These are phyloP conservation scores for Cottoperca gobio DNA, from an alignment of 2,797 vertebrate genomes.

Conservation along the genomic window DNA sequence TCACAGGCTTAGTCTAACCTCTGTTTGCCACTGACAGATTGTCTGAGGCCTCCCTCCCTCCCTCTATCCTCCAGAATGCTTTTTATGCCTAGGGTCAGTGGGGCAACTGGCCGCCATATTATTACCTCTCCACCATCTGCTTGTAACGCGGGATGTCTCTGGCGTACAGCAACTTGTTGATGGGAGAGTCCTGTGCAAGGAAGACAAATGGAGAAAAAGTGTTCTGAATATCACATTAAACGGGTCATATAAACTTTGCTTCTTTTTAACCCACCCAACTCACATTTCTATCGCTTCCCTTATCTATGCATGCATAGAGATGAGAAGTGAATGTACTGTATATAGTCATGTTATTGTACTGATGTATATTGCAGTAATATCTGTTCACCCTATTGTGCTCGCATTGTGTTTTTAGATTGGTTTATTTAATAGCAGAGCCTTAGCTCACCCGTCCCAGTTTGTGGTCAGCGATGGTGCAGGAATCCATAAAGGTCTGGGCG, in stretches of 20 bases:
- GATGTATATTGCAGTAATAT: background rate
- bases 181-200: constrained; percentile 92
- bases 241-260: background rate
- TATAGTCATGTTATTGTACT: background rate
- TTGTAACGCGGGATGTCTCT: constrained; percentile 98
- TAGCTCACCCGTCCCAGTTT: constrained; percentile 93
- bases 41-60: constrained; percentile 34
- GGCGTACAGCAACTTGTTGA: constrained; percentile 98
- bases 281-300: too few relatives aligned
- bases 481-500: constrained; percentile 98
- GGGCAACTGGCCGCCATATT: constrained; percentile 60
- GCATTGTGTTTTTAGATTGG: background rate
- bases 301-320: background rate
- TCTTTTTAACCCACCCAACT: too few relatives aligned
- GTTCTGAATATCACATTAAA: background rate
- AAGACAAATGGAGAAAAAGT: constrained; percentile 33
- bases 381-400: background rate
- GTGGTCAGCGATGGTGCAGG: constrained; percentile 96
- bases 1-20: constrained; percentile 60
- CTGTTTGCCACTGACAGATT: constrained; percentile 74
- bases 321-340: background rate
- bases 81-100: constrained; percentile 58
- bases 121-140: constrained; percentile 98
- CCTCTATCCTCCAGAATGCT: constrained; percentile 21
- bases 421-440: background rate